Evolutionary conservation across 2,797 vertebrate species (phyloP).

Genomic region (Sebastiscus albofasciatus): DNA sequence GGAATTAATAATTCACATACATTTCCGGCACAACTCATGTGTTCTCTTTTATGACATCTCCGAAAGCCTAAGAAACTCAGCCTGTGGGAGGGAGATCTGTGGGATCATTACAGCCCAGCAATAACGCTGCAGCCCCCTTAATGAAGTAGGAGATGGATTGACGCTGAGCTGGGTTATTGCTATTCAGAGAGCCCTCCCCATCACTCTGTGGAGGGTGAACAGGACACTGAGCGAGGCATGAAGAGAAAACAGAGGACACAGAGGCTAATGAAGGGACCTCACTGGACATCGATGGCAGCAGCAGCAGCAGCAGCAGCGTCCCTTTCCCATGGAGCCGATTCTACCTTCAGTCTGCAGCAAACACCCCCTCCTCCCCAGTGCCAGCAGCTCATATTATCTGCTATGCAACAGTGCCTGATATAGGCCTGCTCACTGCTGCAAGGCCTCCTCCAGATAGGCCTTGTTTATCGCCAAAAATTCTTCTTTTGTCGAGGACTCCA

Average conservation of each 20-base stretch:
- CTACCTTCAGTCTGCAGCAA: slow-evolving; percentile 29
- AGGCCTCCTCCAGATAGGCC: slow-evolving; percentile 50
- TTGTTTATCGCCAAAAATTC: slow-evolving; percentile 55
- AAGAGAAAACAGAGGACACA: slow-evolving; percentile 40
- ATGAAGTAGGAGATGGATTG: slow-evolving; percentile 74
- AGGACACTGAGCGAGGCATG: slow-evolving; percentile 26
- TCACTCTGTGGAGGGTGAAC: slow-evolving; percentile 50
- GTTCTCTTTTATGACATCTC: slow-evolving; percentile 73
- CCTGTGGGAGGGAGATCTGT: slow-evolving; percentile 57
- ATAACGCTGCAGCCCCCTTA: slow-evolving; percentile 67
- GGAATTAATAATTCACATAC: slow-evolving; percentile 79
- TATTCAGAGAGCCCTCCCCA: slow-evolving; percentile 63
- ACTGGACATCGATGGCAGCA: slow-evolving; percentile 26
- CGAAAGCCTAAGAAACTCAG: slow-evolving; percentile 38
- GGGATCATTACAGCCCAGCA: slow-evolving; percentile 67
- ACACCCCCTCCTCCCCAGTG: background rate
- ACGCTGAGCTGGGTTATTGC: slow-evolving; percentile 68
- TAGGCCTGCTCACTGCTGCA: slow-evolving; percentile 44
- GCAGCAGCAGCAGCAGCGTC: slow-evolving; percentile 2
- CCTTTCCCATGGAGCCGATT: slow-evolving; percentile 24
- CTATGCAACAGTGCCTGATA: slow-evolving; percentile 55
- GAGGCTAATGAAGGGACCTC: slow-evolving; percentile 66
- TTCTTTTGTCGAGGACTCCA: slow-evolving; percentile 14
- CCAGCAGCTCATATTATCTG: slow-evolving; percentile 53
- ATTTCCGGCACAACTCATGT: slow-evolving; percentile 64